Conservation (phyloP, 2,113 vertebrate genomes). For the Pollimyrus isidori region DNA sequence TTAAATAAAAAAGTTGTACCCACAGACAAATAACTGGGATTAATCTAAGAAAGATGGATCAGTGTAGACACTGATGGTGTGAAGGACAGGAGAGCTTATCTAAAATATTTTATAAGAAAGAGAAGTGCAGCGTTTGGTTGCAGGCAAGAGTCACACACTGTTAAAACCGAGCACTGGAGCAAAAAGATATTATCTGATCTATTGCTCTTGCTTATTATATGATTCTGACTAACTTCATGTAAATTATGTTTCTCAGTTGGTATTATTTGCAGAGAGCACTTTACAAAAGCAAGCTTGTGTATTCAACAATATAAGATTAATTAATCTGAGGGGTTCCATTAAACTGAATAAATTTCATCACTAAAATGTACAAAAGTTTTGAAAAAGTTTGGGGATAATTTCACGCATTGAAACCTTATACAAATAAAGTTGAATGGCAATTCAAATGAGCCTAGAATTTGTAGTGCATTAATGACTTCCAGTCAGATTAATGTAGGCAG, state of each 20-base stretch:
- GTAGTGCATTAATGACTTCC: not conserved
- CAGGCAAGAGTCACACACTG: not conserved
- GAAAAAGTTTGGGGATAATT: not conserved
- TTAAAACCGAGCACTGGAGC: not conserved
- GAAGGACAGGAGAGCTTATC: not conserved
- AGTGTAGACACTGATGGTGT: not conserved
- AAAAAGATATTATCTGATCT: slow-evolving; percentile 4
- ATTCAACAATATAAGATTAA: slow-evolving; percentile 5
- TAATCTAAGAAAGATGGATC: not conserved
- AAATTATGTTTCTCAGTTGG: not conserved
- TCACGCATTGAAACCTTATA: not conserved
- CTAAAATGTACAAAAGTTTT: not conserved
- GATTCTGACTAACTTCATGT: not conserved
- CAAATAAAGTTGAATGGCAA: not conserved
- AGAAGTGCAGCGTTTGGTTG: not conserved
- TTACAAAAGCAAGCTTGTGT: not conserved
- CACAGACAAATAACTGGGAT: not conserved
- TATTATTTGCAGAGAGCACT: not conserved
- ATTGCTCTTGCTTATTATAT: not conserved
- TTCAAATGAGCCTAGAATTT: not conserved
- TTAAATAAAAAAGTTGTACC: not conserved
- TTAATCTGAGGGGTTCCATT: slow-evolving; percentile 4
- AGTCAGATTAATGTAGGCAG: not conserved
- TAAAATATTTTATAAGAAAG: not conserved
- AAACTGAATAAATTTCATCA: not conserved